Conservation (phyloP, 2,113 vertebrate genomes). For the Baryphthengus martii region DNA sequence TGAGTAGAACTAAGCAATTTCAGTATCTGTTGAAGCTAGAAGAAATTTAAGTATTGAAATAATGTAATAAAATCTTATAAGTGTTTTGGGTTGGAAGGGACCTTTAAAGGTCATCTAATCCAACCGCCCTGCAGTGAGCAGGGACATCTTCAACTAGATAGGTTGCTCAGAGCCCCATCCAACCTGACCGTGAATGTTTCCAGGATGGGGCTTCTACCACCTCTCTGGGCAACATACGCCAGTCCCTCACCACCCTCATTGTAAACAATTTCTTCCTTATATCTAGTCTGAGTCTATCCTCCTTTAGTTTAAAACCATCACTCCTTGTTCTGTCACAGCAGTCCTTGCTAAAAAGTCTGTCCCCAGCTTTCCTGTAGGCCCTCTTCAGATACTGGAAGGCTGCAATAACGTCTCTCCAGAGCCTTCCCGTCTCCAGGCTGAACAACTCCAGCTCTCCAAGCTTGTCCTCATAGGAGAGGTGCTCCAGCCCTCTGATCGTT, state of each 20-base stretch:
- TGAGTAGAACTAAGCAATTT: not conserved
- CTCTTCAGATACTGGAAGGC: not conserved
- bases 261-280: not conserved
- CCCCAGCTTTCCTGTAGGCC: not conserved
- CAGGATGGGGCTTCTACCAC: not conserved
- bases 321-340: not conserved
- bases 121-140: not conserved
- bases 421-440: not conserved
- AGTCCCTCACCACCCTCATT: not conserved
- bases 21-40: not conserved
- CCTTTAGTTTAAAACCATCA: not conserved
- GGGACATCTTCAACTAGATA: not conserved
- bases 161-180: not conserved
- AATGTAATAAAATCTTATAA: not conserved
- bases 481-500: not conserved
- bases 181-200: not conserved
- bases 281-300: not conserved
- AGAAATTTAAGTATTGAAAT: not conserved
- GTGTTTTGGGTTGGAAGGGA: not conserved
- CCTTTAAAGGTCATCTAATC: not conserved
- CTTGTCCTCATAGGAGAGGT: not conserved
- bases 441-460: not conserved
- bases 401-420: not conserved
- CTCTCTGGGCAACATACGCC: not conserved
- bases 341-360: not conserved